Base-by-base conservation (phyloP, 2,113 vertebrate genomes). In the Urocolius indicus region DNA sequence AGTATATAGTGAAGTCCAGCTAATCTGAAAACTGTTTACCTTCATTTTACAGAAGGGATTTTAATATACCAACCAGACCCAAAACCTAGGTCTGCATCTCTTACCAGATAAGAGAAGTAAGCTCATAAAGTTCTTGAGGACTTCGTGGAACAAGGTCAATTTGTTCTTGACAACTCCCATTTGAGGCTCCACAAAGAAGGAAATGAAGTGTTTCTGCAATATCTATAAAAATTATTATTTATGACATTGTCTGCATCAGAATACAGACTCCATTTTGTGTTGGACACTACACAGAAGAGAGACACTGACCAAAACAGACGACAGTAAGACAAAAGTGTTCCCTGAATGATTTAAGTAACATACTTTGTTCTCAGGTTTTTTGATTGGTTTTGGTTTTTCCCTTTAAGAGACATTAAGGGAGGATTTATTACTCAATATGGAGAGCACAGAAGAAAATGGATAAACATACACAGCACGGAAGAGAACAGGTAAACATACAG, bases 101-200 rank as follows among this genome's bases (percentile, higher is more conserved):
- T 96, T 98, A 99, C 99, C 99, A 99, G 97, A 99, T 99, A 84
- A 99, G 98, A 82, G 99, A 99, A 73, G 99, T 99, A 95, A 99
- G 98, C 97, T 99, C 99, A 89, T 99, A 99, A 51, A 99, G 98
- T 94, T 99, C 99, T 98, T 99, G 99, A 69, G 99, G 99, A 96
- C 99, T 99, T 72, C 99, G 98, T 72, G 99, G 99, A 91, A 99
- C 99, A 93, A 99, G 98, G 90, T 99, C 99, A 92, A 99, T 99
- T 98, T 99, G 99, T 72, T 99, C 99, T 97, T 99, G 99, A 98
- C 99, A 99, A 97, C 98, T 99, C 82, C 99, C 99, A 96, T 99
- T 99, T 93, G 99, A 99, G 61, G 99, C 99, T 62, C 99, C 99
- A 89, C 99, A 99, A 77, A 99, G 97, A 45, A 99, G 99, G 89